phyloP scores from a whole-genome alignment of 1,140 invertebrate genomes.

The Dinothrombium tinctorium region DNA sequence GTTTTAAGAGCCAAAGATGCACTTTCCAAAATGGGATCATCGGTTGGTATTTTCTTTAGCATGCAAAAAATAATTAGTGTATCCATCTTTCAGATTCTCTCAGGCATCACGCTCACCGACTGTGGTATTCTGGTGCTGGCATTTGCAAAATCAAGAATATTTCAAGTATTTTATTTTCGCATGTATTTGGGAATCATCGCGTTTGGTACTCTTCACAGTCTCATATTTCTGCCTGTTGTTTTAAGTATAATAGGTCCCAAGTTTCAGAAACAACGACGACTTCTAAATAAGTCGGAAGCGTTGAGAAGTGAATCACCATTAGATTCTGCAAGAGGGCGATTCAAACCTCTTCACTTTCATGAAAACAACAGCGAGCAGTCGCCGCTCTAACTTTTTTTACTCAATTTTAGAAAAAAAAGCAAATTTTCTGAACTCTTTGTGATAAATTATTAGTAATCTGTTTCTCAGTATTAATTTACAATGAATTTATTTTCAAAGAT shows the following conservation, averaged over 20 bases:
- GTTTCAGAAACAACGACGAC: slow-evolving; percentile 5
- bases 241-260: slow-evolving; percentile 25
- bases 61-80: neutral
- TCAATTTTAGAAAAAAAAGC: too few relatives aligned
- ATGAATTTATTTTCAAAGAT: too few relatives aligned
- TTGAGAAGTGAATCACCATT: neutral
- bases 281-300: slow-evolving; percentile 6
- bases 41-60: slow-evolving; percentile 21
- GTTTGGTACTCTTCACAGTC: slow-evolving; percentile 31
- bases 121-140: slow-evolving; percentile 30
- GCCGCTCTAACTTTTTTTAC: neutral
- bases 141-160: slow-evolving; percentile 30
- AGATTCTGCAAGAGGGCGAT: too few relatives aligned
- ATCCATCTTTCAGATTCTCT: slow-evolving; percentile 24
- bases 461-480: too few relatives aligned
- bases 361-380: neutral
- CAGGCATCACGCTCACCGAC: slow-evolving; percentile 33
- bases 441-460: too few relatives aligned
- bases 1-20: slow-evolving; percentile 25
- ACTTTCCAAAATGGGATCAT: slow-evolving; percentile 29
- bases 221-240: slow-evolving; percentile 31
- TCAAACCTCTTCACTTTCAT: too few relatives aligned
- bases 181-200: slow-evolving; percentile 33
- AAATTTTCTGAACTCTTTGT: too few relatives aligned
- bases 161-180: slow-evolving; percentile 33